Conservation (phyloP, 1,140 invertebrate species). For the Drosophila ambigua region DNA sequence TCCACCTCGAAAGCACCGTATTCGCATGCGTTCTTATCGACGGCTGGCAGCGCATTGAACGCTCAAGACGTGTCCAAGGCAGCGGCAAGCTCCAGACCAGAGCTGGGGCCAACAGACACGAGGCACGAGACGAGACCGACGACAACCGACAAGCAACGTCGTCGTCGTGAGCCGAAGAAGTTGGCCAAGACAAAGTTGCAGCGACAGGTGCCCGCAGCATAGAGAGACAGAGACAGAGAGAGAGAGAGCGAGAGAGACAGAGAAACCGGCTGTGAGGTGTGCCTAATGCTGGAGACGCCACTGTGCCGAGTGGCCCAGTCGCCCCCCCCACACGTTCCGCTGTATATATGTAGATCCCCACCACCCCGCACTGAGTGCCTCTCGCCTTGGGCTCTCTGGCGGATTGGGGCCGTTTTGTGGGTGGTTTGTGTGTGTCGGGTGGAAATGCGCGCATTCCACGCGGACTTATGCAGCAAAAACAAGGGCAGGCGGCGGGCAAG, state of each 20-base stretch:
- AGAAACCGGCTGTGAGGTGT: constrained; percentile 32
- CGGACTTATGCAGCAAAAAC: constrained; percentile 5
- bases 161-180: constrained; percentile 60
- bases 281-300: constrained; percentile 37
- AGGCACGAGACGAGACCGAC: constrained; percentile 10
- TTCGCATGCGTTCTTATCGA: constrained; percentile 77
- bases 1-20: constrained; percentile 4
- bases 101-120: constrained; percentile 11
- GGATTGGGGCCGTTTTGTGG: constrained; percentile 47
- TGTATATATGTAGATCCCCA: no score
- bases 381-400: constrained; percentile 10
- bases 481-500: constrained; percentile 6
- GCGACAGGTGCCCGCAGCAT: constrained; percentile 64
- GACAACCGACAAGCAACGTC: constrained; percentile 1
- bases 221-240: constrained; percentile 10
- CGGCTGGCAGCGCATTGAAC: constrained; percentile 75
- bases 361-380: background rate
- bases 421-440: constrained; percentile 6
- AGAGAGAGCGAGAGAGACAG: constrained; percentile 11
- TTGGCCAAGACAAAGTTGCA: constrained; percentile 54
- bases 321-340: background rate
- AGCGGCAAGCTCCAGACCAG: constrained; percentile 20
- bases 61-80: constrained; percentile 62
- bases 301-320: constrained; percentile 23
- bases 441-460: constrained; percentile 25